Evolutionary conservation across 2,797 vertebrate genomes (phyloP).

Genomic region (Staurois parvus): DNA sequence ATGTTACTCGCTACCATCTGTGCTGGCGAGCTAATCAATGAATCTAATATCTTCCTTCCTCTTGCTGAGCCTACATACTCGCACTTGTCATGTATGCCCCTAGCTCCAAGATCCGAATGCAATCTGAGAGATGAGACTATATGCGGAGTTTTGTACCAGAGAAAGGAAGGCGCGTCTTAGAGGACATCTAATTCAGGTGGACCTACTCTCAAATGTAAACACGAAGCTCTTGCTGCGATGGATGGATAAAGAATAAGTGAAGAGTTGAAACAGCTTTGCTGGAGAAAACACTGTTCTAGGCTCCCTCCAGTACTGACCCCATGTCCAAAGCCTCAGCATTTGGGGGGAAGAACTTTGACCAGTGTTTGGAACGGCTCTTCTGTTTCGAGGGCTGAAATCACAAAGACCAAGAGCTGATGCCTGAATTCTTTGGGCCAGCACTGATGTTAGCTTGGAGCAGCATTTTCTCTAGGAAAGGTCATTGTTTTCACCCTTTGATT

Average conservation of each 20-base stretch:
- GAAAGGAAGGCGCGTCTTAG: not conserved
- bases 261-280: too few species aligned
- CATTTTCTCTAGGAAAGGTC: too few species aligned
- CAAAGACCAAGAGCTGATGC: not conserved
- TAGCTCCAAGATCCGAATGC: not conserved
- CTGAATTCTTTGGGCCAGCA: not conserved
- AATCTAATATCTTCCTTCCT: conserved; percentile 14
- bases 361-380: not conserved
- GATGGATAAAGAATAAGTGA: not conserved
- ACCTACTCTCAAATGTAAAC: not conserved
- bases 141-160: not conserved
- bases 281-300: not conserved
- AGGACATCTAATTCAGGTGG: not conserved
- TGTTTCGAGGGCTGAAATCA: not conserved
- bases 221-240: not conserved
- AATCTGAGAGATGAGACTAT: not conserved
- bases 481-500: too few species aligned
- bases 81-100: conserved; percentile 1
- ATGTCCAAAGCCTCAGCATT: not conserved
- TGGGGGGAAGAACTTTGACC: too few species aligned
- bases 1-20: conserved; percentile 30
- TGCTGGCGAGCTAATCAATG: conserved; percentile 2
- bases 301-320: not conserved
- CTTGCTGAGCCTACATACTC: not conserved
- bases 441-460: too few species aligned